Percentiles rank a stretch among this genome's conserved stretches.
phyloP scores from a whole-genome alignment of 2,888 invertebrate genomes.

The Mycalesis mineus region DNA sequence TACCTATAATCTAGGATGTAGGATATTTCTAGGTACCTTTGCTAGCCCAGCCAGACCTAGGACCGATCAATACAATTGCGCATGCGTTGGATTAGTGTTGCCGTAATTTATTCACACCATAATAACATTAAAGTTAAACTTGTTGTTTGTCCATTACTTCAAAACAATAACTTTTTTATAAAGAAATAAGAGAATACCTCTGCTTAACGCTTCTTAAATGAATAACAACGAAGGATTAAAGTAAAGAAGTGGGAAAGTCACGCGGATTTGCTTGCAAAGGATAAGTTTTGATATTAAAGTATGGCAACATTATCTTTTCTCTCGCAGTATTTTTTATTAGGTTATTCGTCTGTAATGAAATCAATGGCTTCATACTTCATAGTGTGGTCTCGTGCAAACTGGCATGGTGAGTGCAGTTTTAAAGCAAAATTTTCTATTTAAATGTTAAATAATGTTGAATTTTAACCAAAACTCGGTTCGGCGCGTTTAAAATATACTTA shows the following conservation, averaged over 20 bases:
- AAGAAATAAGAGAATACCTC: too few species aligned
- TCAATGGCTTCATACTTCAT: too few species aligned
- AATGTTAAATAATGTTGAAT: slow-evolving; percentile 8
- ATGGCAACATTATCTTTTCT: slow-evolving; percentile 21
- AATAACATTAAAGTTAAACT: neutral
- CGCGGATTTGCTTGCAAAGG: slow-evolving; percentile 10
- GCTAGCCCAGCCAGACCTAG: neutral
- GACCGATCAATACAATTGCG: slow-evolving; percentile 19
- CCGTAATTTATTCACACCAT: neutral
- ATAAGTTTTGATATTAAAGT: neutral
- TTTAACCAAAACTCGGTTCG: neutral
- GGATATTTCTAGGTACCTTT: neutral
- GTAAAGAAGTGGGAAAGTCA: too few species aligned
- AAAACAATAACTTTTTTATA: neutral
- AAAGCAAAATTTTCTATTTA: slow-evolving; percentile 4
- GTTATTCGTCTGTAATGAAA: slow-evolving; percentile 7
- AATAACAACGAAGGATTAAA: too few species aligned
- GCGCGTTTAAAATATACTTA: neutral
- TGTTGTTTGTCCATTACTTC: neutral
- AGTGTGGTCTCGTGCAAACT: neutral
- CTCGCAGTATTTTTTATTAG: slow-evolving; percentile 4
- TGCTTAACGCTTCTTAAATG: too few species aligned
- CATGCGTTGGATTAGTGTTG: slow-evolving; percentile 24
- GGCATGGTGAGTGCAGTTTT: slow-evolving; percentile 5
- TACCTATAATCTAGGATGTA: too few species aligned